Percentiles rank a stretch among this genome's conserved stretches.
Conservation (phyloP, 2,797 vertebrate genomes). For the Phaenicophaeus curvirostris region DNA sequence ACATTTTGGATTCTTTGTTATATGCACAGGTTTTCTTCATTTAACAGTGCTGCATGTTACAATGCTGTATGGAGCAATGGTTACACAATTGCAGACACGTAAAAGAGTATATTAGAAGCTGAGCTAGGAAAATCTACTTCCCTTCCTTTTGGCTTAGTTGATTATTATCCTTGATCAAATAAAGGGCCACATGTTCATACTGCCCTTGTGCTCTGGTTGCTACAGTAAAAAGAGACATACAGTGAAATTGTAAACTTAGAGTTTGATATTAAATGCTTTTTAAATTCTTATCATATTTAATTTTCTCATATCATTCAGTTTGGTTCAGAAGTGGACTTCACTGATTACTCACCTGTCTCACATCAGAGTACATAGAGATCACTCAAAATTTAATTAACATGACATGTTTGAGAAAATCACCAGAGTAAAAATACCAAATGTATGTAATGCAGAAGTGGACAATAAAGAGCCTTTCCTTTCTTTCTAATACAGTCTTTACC, state of each 20-base stretch:
- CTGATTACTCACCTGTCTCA: neutral
- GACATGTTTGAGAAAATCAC: neutral
- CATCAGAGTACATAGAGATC: neutral
- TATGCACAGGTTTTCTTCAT: neutral
- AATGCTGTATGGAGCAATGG: neutral
- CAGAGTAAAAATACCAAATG: neutral
- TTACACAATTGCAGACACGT: slow-evolving; percentile 66
- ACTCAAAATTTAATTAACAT: neutral
- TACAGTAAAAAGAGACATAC: slow-evolving; percentile 68
- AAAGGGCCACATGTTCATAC: slow-evolving; percentile 81
- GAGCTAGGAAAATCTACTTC: slow-evolving; percentile 75
- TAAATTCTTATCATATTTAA: neutral
- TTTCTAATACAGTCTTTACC: neutral
- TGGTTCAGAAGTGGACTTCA: neutral
- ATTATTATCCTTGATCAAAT: slow-evolving; percentile 86
- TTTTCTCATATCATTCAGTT: neutral
- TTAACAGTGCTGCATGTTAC: slow-evolving; percentile 45
- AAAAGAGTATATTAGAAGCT: slow-evolving; percentile 73
- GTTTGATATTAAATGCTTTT: slow-evolving; percentile 30
- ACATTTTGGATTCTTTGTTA: neutral
- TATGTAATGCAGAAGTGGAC: neutral
- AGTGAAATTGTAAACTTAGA: slow-evolving; percentile 55
- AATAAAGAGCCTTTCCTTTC: neutral
- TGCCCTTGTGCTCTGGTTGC: slow-evolving; percentile 79
- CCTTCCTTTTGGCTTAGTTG: slow-evolving; percentile 79